Conservation (phyloP, 2,797 vertebrate species). For the Galago senegalensis region DNA sequence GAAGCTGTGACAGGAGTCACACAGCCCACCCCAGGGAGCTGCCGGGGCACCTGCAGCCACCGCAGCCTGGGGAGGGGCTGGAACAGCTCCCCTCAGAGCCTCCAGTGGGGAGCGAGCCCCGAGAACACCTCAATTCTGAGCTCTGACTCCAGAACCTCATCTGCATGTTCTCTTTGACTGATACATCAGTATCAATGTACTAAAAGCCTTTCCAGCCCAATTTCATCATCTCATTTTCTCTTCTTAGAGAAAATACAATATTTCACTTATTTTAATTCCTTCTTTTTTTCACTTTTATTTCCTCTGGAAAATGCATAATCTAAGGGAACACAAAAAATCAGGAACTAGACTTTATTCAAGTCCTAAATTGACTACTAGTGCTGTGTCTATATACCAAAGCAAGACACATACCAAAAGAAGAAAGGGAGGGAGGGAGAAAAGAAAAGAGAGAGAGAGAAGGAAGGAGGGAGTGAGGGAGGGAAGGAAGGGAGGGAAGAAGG, state of each 20-base stretch:
- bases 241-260: constrained; percentile 1
- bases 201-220: not conserved
- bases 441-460: no score
- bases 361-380: not conserved
- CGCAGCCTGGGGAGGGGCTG: not conserved
- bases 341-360: not conserved
- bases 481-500: no score
- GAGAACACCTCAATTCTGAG: not conserved
- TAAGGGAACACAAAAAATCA: not conserved
- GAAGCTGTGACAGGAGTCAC: not conserved
- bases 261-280: not conserved
- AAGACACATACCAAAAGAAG: not conserved
- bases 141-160: not conserved
- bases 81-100: not conserved
- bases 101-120: not conserved
- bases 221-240: constrained; percentile 31
- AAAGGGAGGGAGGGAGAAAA: no score
- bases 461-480: no score
- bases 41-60: not conserved
- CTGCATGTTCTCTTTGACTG: not conserved
- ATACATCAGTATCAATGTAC: not conserved
- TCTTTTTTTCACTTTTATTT: constrained; percentile 4
- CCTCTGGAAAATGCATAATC: constrained; percentile 19
- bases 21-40: not conserved
- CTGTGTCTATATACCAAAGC: not conserved